phyloP scores from a whole-genome alignment of 2,888 invertebrate genomes.

The Ormyrus thymus region DNA sequence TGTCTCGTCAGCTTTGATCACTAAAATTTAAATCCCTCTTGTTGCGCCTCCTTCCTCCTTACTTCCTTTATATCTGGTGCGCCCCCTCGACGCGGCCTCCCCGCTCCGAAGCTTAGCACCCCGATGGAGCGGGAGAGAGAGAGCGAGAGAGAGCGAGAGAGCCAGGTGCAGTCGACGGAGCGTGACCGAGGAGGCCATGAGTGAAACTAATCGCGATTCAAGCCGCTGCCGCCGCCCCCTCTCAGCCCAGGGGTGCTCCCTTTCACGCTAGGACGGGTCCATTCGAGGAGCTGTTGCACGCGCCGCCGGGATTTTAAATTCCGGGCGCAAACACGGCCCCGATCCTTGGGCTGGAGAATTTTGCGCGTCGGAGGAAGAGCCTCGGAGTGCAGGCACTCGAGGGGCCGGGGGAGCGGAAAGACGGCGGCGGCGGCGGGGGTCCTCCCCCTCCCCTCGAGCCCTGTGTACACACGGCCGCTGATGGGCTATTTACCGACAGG shows the following conservation, averaged over 20 bases:
- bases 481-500: constrained; percentile 50
- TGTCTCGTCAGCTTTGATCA: constrained; percentile 23
- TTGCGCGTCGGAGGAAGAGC: not conserved
- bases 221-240: constrained; percentile 52
- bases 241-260: constrained; percentile 27
- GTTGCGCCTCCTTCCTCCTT: constrained; percentile 22
- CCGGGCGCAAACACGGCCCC: constrained; percentile 10
- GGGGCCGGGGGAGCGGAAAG: not conserved
- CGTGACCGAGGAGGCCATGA: constrained; percentile 62
- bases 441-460: constrained; percentile 19
- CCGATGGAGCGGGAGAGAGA: not conserved
- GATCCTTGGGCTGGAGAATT: too few species aligned
- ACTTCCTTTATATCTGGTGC: constrained; percentile 1
- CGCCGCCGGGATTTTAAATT: constrained; percentile 31
- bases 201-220: constrained; percentile 66
- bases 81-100: not conserved
- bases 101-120: not conserved
- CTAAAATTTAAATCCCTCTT: constrained; percentile 38
- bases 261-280: constrained; percentile 25
- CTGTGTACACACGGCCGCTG: constrained; percentile 18
- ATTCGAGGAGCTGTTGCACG: constrained; percentile 2
- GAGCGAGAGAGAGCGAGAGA: not conserved
- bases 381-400: not conserved
- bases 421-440: constrained; percentile 9
- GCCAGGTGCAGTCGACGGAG: constrained; percentile 65